A percentile compares a stretch with the other conserved stretches of the same genome.
These are phyloP conservation scores for Apamea monoglypha DNA, from an alignment of 2,888 invertebrate genomes.

Conservation along the genomic window DNA sequence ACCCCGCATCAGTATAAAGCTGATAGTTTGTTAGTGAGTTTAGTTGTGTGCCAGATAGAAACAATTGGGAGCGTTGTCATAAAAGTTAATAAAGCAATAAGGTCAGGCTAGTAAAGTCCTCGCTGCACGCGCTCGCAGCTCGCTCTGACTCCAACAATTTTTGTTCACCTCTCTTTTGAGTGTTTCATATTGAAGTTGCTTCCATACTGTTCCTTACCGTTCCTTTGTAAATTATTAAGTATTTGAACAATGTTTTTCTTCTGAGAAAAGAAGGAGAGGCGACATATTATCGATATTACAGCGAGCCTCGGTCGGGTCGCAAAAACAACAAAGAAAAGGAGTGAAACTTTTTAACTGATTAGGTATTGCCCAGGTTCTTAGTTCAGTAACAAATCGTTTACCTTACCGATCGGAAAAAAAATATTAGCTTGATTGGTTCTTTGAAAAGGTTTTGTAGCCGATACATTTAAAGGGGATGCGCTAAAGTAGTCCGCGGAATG, in stretches of 20 bases:
- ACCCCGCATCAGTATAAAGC: slow-evolving; percentile 25
- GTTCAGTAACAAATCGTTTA: slow-evolving; percentile 41
- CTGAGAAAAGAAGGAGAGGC: slow-evolving; percentile 13
- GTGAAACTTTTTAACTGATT: slow-evolving; percentile 44
- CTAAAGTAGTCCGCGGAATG: not conserved
- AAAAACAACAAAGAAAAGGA: slow-evolving; percentile 34
- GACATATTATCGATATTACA: slow-evolving; percentile 33
- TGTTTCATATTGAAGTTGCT: slow-evolving; percentile 49
- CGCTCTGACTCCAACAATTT: slow-evolving; percentile 36
- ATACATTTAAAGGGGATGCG: not conserved
- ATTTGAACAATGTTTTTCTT: slow-evolving; percentile 43
- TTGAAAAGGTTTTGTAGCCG: slow-evolving; percentile 8
- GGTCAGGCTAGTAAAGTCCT: slow-evolving; percentile 51
- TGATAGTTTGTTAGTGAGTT: slow-evolving; percentile 52
- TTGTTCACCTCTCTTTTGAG: slow-evolving; percentile 39
- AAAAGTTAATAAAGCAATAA: slow-evolving; percentile 65
- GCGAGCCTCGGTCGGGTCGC: slow-evolving; percentile 1
- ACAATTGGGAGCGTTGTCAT: slow-evolving; percentile 53
- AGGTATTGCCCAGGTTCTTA: slow-evolving; percentile 35
- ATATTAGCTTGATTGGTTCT: slow-evolving; percentile 18
- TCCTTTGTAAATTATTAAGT: slow-evolving; percentile 55
- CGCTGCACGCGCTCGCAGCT: slow-evolving; percentile 43
- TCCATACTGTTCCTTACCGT: slow-evolving; percentile 43
- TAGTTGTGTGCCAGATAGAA: slow-evolving; percentile 44
- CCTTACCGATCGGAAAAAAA: slow-evolving; percentile 21